Percentiles rank a stretch among this genome's conserved stretches.
Conservation (phyloP, 23 tunicate species). For the Phallusia fumigata region DNA sequence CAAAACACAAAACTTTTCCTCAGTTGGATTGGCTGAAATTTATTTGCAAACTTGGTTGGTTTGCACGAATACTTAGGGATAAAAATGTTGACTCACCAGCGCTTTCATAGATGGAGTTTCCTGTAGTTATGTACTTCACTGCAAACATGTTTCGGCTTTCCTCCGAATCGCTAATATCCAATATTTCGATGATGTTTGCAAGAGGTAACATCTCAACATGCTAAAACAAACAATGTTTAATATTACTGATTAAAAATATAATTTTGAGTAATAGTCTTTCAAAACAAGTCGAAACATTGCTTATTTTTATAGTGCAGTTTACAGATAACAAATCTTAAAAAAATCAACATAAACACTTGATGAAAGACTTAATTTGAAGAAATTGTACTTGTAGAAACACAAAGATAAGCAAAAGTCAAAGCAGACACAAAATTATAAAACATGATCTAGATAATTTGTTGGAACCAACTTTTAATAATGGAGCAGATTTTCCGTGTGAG, state of each 20-base stretch:
- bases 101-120: not conserved
- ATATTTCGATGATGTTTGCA: slow-evolving; percentile 32
- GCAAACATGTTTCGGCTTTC: slow-evolving; percentile 71
- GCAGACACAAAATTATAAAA: not conserved
- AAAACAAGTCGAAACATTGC: not conserved
- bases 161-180: slow-evolving; percentile 54
- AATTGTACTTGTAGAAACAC: too few relatives aligned
- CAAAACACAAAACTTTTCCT: slow-evolving; percentile 56
- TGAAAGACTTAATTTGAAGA: too few relatives aligned
- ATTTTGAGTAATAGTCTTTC: not conserved
- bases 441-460: too few relatives aligned
- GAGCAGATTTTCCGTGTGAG: slow-evolving; percentile 52
- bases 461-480: slow-evolving; percentile 59
- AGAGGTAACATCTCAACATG: slow-evolving; percentile 63
- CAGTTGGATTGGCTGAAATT: slow-evolving; percentile 24
- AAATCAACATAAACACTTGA: too few relatives aligned
- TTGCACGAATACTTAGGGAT: too few relatives aligned
- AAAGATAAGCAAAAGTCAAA: too few relatives aligned
- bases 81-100: too few relatives aligned
- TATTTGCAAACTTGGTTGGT: not conserved
- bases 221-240: slow-evolving; percentile 31
- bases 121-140: slow-evolving; percentile 33
- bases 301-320: too few relatives aligned
- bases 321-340: too few relatives aligned
- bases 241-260: not conserved